A percentile compares a stretch with the other conserved stretches of the same genome.
Evolutionary conservation across 64 coral and sea anemone genomes (phyloP).

Genomic region (Platygyra sinensis): DNA sequence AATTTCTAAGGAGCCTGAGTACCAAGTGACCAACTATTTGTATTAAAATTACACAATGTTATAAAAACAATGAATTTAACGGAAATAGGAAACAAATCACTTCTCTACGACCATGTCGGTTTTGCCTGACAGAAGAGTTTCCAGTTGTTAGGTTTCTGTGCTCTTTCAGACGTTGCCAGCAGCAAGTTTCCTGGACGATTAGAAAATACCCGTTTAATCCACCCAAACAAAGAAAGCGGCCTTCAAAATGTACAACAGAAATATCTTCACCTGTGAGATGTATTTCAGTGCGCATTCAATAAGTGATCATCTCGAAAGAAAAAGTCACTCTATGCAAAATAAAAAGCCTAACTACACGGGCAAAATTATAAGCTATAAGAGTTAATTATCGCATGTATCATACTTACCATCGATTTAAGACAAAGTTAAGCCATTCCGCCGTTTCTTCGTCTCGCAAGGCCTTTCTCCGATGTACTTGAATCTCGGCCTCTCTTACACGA

Average conservation of each 20-base stretch:
- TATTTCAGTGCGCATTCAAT: background rate
- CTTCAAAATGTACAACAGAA: background rate
- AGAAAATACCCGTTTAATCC: background rate
- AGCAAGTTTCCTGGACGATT: background rate
- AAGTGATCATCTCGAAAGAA: background rate
- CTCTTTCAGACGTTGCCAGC: background rate
- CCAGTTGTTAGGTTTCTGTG: too few relatives aligned
- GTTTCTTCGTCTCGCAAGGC: constrained; percentile 91
- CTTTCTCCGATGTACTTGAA: constrained; percentile 84
- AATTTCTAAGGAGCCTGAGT: background rate
- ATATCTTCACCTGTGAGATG: background rate
- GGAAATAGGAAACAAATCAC: background rate
- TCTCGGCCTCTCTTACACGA: constrained; percentile 73
- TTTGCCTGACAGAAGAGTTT: too few relatives aligned
- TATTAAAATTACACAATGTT: background rate
- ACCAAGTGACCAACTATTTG: background rate
- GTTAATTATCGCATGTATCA: background rate
- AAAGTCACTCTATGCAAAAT: background rate
- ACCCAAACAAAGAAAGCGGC: constrained; percentile 3
- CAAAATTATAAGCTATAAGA: background rate
- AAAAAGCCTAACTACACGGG: background rate
- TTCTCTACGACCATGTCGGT: background rate
- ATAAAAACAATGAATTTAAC: background rate
- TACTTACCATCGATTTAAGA: constrained; percentile 91
- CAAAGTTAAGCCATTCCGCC: constrained; percentile 91